Evolutionary conservation across 2,113 vertebrate species (phyloP).

Genomic region (Corvus hawaiiensis): DNA sequence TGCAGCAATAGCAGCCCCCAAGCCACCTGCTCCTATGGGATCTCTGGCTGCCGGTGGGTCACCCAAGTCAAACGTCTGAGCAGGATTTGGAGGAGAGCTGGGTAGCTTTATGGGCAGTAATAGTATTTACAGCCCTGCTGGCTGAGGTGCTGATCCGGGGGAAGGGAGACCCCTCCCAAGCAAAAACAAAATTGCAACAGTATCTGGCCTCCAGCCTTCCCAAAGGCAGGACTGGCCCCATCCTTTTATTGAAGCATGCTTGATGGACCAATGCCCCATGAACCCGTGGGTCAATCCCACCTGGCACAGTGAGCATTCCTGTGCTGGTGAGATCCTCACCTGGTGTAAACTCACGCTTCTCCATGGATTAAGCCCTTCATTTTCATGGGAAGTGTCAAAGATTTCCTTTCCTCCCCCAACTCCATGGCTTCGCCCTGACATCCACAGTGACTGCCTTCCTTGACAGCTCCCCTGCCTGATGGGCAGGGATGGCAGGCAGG

Average conservation of each 20-base stretch:
- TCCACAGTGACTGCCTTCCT: background rate
- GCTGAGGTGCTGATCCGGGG: background rate
- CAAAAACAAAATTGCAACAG: background rate
- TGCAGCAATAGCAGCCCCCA: background rate
- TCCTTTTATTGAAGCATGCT: background rate
- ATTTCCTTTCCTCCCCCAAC: background rate
- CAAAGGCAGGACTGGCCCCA: background rate
- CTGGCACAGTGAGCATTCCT: background rate
- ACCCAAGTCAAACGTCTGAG: fast-evolving
- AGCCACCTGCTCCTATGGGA: fast-evolving
- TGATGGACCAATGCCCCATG: fast-evolving
- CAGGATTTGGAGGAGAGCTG: background rate
- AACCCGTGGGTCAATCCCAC: fast-evolving
- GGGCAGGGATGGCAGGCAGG: background rate
- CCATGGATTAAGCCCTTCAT: background rate
- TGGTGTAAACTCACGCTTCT: background rate
- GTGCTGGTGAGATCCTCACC: background rate
- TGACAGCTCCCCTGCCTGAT: background rate
- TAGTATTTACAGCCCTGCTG: background rate
- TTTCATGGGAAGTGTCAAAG: background rate
- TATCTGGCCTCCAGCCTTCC: background rate
- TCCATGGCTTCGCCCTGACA: background rate
- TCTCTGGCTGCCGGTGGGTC: background rate
- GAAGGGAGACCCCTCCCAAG: background rate
- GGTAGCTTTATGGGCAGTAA: constrained; percentile 1